Conservation (phyloP, 2,797 vertebrate species). For the Stomatorhinus walkeri region DNA sequence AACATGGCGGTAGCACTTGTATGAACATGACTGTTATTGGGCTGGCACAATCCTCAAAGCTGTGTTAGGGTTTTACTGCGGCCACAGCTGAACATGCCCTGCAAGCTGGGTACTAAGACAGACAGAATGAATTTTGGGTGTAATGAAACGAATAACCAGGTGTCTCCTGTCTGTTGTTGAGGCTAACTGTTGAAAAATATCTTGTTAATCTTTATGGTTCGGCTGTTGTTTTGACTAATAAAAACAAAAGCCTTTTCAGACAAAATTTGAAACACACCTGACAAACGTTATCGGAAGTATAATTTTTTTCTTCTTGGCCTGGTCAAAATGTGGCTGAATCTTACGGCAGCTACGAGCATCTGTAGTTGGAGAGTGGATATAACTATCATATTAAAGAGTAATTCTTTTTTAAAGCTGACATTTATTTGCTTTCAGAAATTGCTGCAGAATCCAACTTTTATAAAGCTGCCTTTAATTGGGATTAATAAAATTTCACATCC, state of each 20-base stretch:
- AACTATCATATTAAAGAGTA: neutral
- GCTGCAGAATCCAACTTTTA: neutral
- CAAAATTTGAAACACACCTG: neutral
- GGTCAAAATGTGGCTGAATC: neutral
- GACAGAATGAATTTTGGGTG: neutral
- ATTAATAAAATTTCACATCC: neutral
- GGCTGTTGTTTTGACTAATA: neutral
- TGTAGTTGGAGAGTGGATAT: neutral
- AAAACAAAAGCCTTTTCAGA: neutral
- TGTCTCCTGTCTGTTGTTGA: neutral
- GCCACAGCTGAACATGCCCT: neutral
- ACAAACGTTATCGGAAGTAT: neutral
- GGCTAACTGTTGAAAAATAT: neutral
- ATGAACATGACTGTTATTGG: neutral
- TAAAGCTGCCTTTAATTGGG: constrained; percentile 2
- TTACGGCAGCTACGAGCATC: neutral
- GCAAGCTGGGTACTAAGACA: neutral
- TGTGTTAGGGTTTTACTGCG: neutral
- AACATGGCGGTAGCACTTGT: neutral
- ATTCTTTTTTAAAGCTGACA: constrained; percentile 4
- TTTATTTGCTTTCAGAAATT: neutral
- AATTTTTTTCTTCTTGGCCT: neutral
- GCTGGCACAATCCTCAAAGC: neutral
- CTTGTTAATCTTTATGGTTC: neutral
- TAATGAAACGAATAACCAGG: neutral